These are phyloP conservation scores for Synanthedon andrenaeformis DNA, from an alignment of 2,888 invertebrate species.

Conservation along the genomic window DNA sequence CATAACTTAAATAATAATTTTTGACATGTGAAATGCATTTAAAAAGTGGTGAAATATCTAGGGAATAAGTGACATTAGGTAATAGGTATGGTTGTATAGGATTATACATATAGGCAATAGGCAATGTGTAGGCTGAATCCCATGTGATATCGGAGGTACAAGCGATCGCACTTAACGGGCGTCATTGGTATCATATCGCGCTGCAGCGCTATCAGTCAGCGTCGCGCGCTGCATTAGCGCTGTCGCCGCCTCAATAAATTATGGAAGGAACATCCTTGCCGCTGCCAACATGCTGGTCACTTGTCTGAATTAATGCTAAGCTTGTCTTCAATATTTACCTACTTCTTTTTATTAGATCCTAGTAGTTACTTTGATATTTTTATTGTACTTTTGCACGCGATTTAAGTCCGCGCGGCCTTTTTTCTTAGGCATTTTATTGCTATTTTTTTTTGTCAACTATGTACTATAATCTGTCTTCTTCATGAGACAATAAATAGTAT, in stretches of 20 bases:
- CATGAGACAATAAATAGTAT: no score
- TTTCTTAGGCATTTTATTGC: no score
- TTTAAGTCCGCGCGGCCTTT: no score
- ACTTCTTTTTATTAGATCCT: no score
- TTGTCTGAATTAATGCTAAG: constrained; percentile 30
- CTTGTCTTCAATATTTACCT: background rate
- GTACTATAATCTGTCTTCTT: no score
- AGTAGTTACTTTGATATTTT: no score
- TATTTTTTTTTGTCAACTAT: no score
- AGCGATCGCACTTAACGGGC: constrained; percentile 65
- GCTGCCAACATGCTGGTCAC: constrained; percentile 44
- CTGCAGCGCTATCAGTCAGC: constrained; percentile 62
- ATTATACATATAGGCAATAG: background rate
- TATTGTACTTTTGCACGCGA: no score
- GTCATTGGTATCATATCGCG: constrained; percentile 60
- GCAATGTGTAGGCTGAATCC: constrained; percentile 34
- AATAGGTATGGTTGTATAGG: constrained; percentile 29
- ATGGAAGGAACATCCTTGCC: constrained; percentile 41
- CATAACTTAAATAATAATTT: background rate
- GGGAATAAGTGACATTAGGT: constrained; percentile 6
- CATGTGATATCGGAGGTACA: constrained; percentile 54
- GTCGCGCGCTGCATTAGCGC: constrained; percentile 62
- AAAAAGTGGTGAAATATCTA: constrained; percentile 31
- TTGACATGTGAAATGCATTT: constrained; percentile 18
- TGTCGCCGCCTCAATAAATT: constrained; percentile 60